phyloP scores from a whole-genome alignment of 2,888 invertebrate genomes.

The Napeogenes inachia region DNA sequence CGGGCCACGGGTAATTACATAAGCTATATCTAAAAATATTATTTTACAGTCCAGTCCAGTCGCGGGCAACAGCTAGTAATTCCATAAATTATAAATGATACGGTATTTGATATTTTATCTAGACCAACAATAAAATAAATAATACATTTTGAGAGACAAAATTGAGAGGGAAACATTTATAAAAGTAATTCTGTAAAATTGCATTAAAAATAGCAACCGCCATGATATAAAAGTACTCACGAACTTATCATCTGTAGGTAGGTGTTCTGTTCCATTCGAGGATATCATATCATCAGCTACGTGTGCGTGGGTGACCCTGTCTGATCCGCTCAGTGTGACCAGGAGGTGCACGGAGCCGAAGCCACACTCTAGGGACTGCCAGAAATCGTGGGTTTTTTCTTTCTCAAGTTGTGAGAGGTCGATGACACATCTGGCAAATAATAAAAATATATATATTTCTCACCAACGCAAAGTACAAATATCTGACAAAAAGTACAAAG shows the following conservation, averaged over 20 bases:
- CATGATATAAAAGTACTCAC: slow-evolving; percentile 42
- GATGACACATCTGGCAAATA: slow-evolving; percentile 52
- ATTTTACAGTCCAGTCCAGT: too few relatives aligned
- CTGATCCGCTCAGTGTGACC: slow-evolving; percentile 57
- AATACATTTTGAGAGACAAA: too few relatives aligned
- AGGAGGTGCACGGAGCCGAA: slow-evolving; percentile 62
- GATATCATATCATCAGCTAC: slow-evolving; percentile 56
- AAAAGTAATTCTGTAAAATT: slow-evolving; percentile 8
- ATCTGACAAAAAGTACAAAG: too few relatives aligned
- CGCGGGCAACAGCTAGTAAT: too few relatives aligned
- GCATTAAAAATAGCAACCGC: neutral
- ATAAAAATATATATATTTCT: slow-evolving; percentile 2
- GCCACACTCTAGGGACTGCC: slow-evolving; percentile 67
- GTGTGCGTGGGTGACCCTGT: slow-evolving; percentile 31
- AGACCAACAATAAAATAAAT: too few relatives aligned
- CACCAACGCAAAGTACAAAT: too few relatives aligned
- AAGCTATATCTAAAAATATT: too few relatives aligned
- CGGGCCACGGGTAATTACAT: too few relatives aligned
- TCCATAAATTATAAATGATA: too few relatives aligned
- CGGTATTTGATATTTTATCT: too few relatives aligned
- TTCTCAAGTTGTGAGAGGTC: slow-evolving; percentile 63
- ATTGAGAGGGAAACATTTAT: neutral
- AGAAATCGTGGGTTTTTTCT: slow-evolving; percentile 67
- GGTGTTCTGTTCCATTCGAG: slow-evolving; percentile 46
- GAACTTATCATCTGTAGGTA: slow-evolving; percentile 51